Base-by-base conservation (phyloP, 1,140 invertebrate genomes). In the Meteorus sp. region DNA sequence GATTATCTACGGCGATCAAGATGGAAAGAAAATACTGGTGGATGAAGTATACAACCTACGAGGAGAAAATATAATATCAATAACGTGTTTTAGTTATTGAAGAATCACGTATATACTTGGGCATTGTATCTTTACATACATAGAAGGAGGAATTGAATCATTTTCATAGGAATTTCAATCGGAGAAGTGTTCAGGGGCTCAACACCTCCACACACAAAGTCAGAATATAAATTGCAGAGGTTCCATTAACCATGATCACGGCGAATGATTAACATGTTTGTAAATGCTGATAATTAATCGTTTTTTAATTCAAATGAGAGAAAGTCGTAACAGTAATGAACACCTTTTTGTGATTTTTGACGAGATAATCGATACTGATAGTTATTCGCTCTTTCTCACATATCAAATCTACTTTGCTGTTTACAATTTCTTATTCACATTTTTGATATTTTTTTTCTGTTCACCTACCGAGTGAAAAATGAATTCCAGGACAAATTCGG, bases 121-220 rank as follows among this genome's bases (percentile, higher is more conserved):
- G n/a, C n/a, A n/a, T n/a, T n/a, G n/a, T n/a, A n/a, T n/a, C n/a
- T n/a, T n/a, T 13, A 39, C 11, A 39, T 15, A 39, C 35, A 39
- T 13, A 39, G 15, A 9, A 23, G 13, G 15, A 23, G 15, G 23
- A 17, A 48, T 19, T 13, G 13, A 25, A 7, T 31, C 37, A 35
- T 52, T 31, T 50, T 50, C 20, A 37, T 52, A 35, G 15, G 20
- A 52, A 6, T 52, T 37, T 33, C 29, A 11, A 33, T 6, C 13
- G 33, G 11, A 9, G n/a, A 35, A 11, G 9, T 4, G 17, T 19
- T n/a, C n/a, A n/a, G n/a, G n/a, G 19, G 31, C 27, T 35, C 7
- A 52, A 33, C 37, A 31, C 29, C 27, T 17, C 27, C 33, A 15
- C 6, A 44, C 13, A 15, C 7, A 19, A 5, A 44, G 3, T 19